Conservation (phyloP, 1,140 invertebrate species). For the Eupeodes corollae region DNA sequence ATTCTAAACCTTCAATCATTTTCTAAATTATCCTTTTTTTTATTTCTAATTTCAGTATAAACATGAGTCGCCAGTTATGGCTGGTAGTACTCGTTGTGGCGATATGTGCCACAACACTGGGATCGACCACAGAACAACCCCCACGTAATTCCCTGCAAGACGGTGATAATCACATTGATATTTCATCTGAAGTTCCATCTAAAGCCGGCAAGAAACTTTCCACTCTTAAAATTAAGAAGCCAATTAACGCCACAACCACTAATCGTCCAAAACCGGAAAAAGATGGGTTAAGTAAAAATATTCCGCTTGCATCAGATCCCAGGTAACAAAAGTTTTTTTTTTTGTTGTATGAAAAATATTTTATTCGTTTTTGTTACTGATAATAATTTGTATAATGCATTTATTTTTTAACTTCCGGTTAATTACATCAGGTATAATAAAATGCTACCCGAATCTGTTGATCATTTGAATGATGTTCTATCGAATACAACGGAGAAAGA, state of each 20-base stretch:
- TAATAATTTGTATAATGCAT: background rate
- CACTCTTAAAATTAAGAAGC: conserved; percentile 19
- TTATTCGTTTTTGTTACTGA: background rate
- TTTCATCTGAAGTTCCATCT: conserved; percentile 15
- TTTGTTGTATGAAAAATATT: background rate
- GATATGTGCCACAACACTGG: conserved; percentile 13
- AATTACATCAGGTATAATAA: conserved; percentile 20
- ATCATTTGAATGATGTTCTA: conserved; percentile 12
- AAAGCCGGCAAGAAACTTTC: background rate
- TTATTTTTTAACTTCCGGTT: background rate
- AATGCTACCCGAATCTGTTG: conserved; percentile 20
- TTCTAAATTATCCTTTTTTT: too few relatives aligned
- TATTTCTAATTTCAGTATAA: background rate
- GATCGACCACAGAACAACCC: conserved; percentile 10
- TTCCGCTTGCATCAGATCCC: conserved; percentile 26
- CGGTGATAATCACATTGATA: conserved; percentile 15
- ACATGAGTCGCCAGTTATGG: conserved; percentile 31
- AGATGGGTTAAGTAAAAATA: conserved; percentile 27
- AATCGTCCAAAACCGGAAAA: too few relatives aligned
- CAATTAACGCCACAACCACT: conserved; percentile 18
- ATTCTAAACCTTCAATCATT: too few relatives aligned
- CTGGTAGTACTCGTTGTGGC: conserved; percentile 29
- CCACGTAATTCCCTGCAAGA: conserved; percentile 9
- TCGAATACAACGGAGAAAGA: conserved; percentile 12
- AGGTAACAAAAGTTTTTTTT: conserved; percentile 10